A percentile compares a stretch with the other conserved stretches of the same genome.
Conservation (phyloP, 2,888 invertebrate species). For the Loripinus fragilis region DNA sequence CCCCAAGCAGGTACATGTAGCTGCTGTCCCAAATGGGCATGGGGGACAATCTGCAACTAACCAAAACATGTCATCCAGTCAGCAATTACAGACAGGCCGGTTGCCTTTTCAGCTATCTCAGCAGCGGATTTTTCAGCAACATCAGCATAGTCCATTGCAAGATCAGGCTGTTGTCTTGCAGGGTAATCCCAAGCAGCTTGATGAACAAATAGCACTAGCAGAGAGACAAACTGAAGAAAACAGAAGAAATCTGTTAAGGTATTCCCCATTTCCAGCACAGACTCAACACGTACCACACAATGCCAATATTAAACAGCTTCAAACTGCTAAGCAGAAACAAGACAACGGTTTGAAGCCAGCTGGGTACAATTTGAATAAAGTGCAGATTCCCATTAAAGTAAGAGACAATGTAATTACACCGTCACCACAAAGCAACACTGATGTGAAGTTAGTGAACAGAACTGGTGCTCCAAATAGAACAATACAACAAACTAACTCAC, state of each 20-base stretch:
- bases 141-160: background rate
- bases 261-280: background rate
- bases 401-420: background rate
- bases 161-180: background rate
- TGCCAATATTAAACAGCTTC: background rate
- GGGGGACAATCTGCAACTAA: background rate
- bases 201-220: background rate
- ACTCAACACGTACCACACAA: background rate
- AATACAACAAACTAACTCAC: background rate
- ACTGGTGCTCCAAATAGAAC: constrained; percentile 22
- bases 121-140: background rate
- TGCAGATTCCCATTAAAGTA: background rate
- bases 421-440: background rate
- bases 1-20: background rate
- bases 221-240: constrained; percentile 20
- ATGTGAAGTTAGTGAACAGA: constrained; percentile 33
- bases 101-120: background rate
- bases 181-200: background rate
- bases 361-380: background rate
- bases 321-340: background rate
- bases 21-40: too few relatives aligned
- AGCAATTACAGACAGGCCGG: background rate
- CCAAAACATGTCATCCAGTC: constrained; percentile 2
- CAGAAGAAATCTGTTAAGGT: constrained; percentile 16
- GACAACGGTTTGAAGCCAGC: background rate